Evolutionary conservation across 2,888 invertebrate species (phyloP).

Genomic region (Drosophila algonquin): DNA sequence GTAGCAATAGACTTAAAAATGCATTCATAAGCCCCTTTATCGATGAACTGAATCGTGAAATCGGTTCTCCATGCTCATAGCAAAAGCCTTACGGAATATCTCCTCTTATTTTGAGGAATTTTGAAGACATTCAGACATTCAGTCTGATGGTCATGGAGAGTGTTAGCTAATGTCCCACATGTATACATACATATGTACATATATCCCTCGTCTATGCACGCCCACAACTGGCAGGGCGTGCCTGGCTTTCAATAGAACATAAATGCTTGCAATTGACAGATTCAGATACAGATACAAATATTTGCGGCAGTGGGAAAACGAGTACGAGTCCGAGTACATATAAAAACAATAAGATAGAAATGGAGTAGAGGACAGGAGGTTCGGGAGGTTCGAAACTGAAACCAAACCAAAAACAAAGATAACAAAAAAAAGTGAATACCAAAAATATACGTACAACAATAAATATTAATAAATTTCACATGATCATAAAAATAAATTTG

Average conservation of each 20-base stretch:
- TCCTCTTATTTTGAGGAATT: too few species aligned
- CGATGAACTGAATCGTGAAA: too few species aligned
- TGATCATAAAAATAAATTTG: slow-evolving; percentile 79
- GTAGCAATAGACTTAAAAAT: too few species aligned
- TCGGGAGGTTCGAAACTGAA: neutral
- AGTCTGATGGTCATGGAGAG: slow-evolving; percentile 9
- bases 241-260: slow-evolving; percentile 19
- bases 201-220: slow-evolving; percentile 1
- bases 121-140: neutral
- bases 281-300: slow-evolving; percentile 21
- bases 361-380: neutral
- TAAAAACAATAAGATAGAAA: slow-evolving; percentile 69
- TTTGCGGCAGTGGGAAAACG: slow-evolving; percentile 14
- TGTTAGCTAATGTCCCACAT: slow-evolving; percentile 25
- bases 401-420: slow-evolving; percentile 16
- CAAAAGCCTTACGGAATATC: too few species aligned
- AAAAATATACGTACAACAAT: slow-evolving; percentile 67
- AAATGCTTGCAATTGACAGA: slow-evolving; percentile 42
- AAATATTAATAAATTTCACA: slow-evolving; percentile 79
- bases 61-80: too few species aligned
- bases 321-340: slow-evolving; percentile 62
- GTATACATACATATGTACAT: neutral
- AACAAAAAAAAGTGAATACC: slow-evolving; percentile 16
- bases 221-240: slow-evolving; percentile 30
- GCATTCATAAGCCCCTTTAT: too few species aligned